Conservation (phyloP, 2,797 vertebrate species). For the Mormyrops boulengeri region DNA sequence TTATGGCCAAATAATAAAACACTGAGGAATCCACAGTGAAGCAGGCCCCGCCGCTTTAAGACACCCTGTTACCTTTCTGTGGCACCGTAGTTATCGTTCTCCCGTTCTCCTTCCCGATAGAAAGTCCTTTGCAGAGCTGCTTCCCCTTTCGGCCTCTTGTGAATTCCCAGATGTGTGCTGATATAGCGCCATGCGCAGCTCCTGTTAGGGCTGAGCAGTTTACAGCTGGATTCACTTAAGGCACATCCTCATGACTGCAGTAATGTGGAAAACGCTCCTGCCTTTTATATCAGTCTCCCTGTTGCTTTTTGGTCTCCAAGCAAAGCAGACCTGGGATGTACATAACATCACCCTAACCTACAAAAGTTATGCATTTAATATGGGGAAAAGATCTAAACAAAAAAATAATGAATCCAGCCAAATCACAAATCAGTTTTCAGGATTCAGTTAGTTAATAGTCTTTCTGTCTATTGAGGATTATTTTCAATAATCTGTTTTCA, state of each 20-base stretch:
- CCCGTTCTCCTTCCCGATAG: not conserved
- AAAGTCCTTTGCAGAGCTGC: not conserved
- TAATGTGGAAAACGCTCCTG: slow-evolving; percentile 69
- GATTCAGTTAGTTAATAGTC: not conserved
- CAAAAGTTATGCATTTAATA: not conserved
- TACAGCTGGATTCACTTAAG: slow-evolving; percentile 70
- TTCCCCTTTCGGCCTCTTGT: slow-evolving; percentile 36
- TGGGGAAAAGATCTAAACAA: not conserved
- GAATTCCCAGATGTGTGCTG: slow-evolving; percentile 66
- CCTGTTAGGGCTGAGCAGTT: slow-evolving; percentile 50
- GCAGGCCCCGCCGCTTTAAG: not conserved
- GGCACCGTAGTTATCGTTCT: not conserved
- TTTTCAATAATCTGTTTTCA: not conserved
- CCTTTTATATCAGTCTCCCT: slow-evolving; percentile 23
- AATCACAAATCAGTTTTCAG: not conserved
- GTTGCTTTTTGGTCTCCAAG: slow-evolving; percentile 26
- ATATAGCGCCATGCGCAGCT: slow-evolving; percentile 54
- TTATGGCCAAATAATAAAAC: not conserved
- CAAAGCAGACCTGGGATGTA: slow-evolving; percentile 12
- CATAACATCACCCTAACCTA: not conserved
- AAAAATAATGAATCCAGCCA: not conserved
- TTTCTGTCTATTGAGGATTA: not conserved
- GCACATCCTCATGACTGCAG: slow-evolving; percentile 64
- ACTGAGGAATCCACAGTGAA: not conserved
- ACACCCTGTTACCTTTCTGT: not conserved